Evolutionary conservation across 2,888 invertebrate genomes (phyloP).

Genomic region (Pseudanteris insignis): DNA sequence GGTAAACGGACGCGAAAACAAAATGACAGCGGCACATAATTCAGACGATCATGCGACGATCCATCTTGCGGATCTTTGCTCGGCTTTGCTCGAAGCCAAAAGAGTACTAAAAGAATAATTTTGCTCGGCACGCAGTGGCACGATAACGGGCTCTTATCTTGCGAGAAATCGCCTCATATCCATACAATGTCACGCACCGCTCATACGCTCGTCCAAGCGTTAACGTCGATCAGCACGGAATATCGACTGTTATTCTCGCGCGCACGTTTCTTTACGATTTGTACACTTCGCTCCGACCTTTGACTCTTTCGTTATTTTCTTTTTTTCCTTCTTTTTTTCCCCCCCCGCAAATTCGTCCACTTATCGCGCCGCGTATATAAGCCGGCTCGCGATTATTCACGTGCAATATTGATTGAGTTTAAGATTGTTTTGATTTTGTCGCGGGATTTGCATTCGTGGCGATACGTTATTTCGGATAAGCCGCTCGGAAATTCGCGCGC

Average conservation of each 20-base stretch:
- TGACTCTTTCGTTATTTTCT: no score
- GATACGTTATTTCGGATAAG: no score
- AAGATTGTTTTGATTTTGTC: slow-evolving; percentile 36
- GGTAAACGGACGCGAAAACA: not conserved
- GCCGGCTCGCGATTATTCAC: slow-evolving; percentile 18
- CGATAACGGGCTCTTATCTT: slow-evolving; percentile 49
- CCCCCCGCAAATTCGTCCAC: slow-evolving; percentile 35
- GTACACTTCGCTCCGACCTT: slow-evolving; percentile 28
- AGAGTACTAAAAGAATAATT: slow-evolving; percentile 8
- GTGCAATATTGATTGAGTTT: slow-evolving; percentile 24
- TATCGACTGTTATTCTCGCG: slow-evolving; percentile 22
- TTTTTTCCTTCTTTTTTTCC: no score
- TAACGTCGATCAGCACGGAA: slow-evolving; percentile 41
- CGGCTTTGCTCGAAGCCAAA: slow-evolving; percentile 1
- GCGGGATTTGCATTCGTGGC: no score
- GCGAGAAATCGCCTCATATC: slow-evolving; percentile 63
- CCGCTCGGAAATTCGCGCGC: no score
- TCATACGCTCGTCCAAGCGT: slow-evolving; percentile 39
- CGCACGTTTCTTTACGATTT: slow-evolving; percentile 41
- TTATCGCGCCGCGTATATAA: slow-evolving; percentile 30
- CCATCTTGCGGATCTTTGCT: not conserved
- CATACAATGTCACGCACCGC: slow-evolving; percentile 65
- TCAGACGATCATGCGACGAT: slow-evolving; percentile 4
- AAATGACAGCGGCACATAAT: slow-evolving; percentile 12
- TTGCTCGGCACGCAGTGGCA: slow-evolving; percentile 33